A percentile compares a stretch with the other conserved stretches of the same genome.
These are phyloP conservation scores for Apaloderma vittatum DNA, from an alignment of 2,113 vertebrate genomes.

Conservation along the genomic window DNA sequence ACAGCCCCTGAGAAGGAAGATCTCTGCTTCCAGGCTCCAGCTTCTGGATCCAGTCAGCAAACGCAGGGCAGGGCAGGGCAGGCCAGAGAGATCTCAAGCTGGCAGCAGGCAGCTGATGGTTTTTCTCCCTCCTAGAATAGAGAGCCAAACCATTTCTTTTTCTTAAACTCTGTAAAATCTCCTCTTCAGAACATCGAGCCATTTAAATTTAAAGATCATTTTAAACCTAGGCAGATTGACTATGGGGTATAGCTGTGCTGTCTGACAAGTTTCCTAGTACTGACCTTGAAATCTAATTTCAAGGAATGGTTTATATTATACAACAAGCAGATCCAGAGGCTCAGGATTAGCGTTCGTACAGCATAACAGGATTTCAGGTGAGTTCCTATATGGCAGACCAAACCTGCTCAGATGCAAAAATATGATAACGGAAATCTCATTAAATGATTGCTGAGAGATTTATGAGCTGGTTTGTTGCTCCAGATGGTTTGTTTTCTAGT, in stretches of 20 bases:
- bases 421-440: not conserved
- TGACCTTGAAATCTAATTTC: not conserved
- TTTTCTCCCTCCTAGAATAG: not conserved
- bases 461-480: not conserved
- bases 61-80: not conserved
- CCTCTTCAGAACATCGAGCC: not conserved
- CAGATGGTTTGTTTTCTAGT: not conserved
- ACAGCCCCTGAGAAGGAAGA: not conserved
- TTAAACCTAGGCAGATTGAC: not conserved
- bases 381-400: not conserved
- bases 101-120: not conserved
- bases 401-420: not conserved
- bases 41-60: not conserved
- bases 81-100: not conserved
- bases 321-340: not conserved
- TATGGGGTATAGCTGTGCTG: not conserved
- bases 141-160: not conserved
- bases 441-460: not conserved
- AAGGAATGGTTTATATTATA: not conserved
- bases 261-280: not conserved
- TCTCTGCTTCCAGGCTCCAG: not conserved
- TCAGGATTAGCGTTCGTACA: not conserved
- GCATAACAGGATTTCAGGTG: not conserved
- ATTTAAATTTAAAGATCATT: not conserved
- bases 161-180: not conserved